These are phyloP conservation scores for Ochropleura plecta DNA, from an alignment of 2,888 invertebrate species.

Conservation along the genomic window DNA sequence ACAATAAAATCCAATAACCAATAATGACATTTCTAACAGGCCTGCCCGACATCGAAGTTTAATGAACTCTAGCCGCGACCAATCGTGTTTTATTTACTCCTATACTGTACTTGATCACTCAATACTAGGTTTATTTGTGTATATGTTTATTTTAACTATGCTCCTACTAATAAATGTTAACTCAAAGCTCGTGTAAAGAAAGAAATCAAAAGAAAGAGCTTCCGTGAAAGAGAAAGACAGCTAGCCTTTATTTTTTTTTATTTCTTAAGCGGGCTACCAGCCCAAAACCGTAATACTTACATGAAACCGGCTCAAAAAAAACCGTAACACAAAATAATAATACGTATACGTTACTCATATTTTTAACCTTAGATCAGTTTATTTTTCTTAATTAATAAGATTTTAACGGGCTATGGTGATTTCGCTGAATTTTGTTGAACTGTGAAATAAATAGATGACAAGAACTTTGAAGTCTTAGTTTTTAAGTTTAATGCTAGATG, in stretches of 20 bases:
- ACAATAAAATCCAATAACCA: slow-evolving; percentile 79
- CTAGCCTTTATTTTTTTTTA: slow-evolving; percentile 65
- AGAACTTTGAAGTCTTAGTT: background rate
- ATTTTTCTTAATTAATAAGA: background rate
- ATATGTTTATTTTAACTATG: slow-evolving; percentile 68
- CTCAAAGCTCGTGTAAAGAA: slow-evolving; percentile 71
- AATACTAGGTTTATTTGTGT: slow-evolving; percentile 66
- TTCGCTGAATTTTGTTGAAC: too few species aligned
- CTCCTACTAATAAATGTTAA: slow-evolving; percentile 67
- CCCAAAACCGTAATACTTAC: slow-evolving; percentile 1
- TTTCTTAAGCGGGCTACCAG: slow-evolving; percentile 31
- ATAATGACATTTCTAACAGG: slow-evolving; percentile 79
- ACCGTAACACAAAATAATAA: slow-evolving; percentile 11
- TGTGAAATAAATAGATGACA: background rate
- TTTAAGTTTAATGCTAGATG: slow-evolving; percentile 22
- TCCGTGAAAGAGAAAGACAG: slow-evolving; percentile 70
- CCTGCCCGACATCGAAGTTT: slow-evolving; percentile 82
- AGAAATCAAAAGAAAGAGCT: slow-evolving; percentile 75
- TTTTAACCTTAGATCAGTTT: background rate
- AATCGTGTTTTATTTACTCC: slow-evolving; percentile 67
- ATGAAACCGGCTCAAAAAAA: slow-evolving; percentile 20
- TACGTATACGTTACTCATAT: background rate
- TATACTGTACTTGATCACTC: slow-evolving; percentile 70
- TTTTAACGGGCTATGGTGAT: background rate
- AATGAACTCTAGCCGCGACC: slow-evolving; percentile 82